phyloP scores from a whole-genome alignment of 2,888 invertebrate genomes.

The Flabesymbios commensalis region DNA sequence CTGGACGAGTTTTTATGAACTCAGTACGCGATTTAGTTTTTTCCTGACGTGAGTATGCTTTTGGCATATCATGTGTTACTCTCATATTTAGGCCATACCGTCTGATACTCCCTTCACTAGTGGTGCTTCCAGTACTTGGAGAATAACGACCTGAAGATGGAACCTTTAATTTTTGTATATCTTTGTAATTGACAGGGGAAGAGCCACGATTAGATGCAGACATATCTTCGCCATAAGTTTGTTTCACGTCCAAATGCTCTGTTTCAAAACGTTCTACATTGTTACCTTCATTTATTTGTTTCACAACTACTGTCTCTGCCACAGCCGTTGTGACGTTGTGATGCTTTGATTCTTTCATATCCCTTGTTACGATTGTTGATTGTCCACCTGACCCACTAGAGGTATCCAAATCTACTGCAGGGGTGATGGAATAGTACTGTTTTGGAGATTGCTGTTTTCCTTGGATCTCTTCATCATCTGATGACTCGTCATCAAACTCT shows the following conservation, averaged over 20 bases:
- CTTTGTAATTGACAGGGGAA: background rate
- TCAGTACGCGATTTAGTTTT: conserved; percentile 26
- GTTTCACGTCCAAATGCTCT: too few species aligned
- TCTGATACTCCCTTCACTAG: conserved; percentile 15
- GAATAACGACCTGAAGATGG: background rate
- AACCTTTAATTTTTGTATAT: background rate
- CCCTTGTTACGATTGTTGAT: too few species aligned
- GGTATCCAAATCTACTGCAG: conserved; percentile 1
- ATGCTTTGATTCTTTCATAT: background rate
- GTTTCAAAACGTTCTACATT: too few species aligned
- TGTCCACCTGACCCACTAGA: background rate
- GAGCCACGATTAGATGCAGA: background rate
- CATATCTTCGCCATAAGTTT: background rate
- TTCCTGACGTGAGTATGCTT: conserved; percentile 27
- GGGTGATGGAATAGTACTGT: conserved; percentile 20
- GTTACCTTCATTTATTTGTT: too few species aligned
- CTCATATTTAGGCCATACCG: conserved; percentile 26
- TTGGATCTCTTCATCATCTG: background rate
- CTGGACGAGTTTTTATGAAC: conserved; percentile 30
- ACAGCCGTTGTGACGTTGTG: background rate
- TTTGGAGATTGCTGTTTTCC: conserved; percentile 9
- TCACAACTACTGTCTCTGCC: background rate
- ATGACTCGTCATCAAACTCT: conserved; percentile 8
- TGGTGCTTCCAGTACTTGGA: too few species aligned
- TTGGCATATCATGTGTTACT: conserved; percentile 35